Evolutionary conservation across 92 coral and sea anemone species (phyloP).

Genomic region (Pocillopora meandrina): DNA sequence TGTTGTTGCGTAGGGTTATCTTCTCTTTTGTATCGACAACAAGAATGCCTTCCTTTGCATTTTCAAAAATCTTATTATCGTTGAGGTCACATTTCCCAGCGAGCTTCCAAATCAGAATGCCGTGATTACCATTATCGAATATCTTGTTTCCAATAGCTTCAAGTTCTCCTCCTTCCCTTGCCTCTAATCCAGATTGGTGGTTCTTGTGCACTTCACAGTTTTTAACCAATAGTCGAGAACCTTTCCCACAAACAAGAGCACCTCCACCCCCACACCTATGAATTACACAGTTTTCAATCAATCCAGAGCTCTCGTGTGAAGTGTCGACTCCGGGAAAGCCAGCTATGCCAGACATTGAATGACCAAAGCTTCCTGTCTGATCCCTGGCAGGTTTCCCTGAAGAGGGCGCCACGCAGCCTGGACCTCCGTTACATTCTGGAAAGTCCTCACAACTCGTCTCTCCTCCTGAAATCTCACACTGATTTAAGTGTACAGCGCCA

Average conservation of each 20-base stretch:
- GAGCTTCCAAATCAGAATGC: conserved; percentile 51
- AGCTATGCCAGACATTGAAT: conserved; percentile 40
- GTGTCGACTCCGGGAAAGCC: too few species aligned
- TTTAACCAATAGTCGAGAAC: conserved; percentile 37
- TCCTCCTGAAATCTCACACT: conserved; percentile 70
- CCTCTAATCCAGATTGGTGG: conserved; percentile 68
- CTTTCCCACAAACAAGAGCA: too few species aligned
- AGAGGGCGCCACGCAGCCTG: conserved; percentile 65
- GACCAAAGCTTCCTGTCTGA: conserved; percentile 58
- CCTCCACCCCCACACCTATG: too few species aligned
- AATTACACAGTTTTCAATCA: too few species aligned
- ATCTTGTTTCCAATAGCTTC: conserved; percentile 55
- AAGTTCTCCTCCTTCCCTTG: conserved; percentile 62
- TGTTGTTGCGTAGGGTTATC: conserved; percentile 11
- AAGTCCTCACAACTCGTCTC: conserved; percentile 60
- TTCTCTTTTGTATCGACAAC: neutral
- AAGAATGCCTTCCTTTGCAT: conserved; percentile 56
- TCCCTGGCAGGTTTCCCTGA: conserved; percentile 51
- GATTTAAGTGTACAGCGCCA: conserved; percentile 27
- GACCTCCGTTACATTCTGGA: conserved; percentile 83
- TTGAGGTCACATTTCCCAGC: conserved; percentile 50
- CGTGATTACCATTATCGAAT: conserved; percentile 57
- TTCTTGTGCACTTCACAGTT: conserved; percentile 65
- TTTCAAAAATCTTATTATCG: conserved; percentile 65
- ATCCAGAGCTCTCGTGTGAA: too few species aligned